Percentiles rank a stretch among this genome's conserved stretches.
Evolutionary conservation across 2,888 invertebrate species (phyloP).

Genomic region (Cryptocheilus praepositus): DNA sequence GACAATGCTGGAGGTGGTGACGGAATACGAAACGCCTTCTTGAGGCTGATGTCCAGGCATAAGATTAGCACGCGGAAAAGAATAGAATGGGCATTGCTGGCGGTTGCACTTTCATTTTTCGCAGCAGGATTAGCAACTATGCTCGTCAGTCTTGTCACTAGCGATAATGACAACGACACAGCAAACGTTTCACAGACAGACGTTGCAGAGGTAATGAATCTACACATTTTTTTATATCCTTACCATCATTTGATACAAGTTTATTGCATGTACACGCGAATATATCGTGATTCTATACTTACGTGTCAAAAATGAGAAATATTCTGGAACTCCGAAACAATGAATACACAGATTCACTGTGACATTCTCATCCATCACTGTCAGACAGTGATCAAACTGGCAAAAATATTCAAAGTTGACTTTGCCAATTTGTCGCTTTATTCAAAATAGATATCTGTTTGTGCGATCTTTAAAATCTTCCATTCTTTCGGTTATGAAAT

Average conservation of each 20-base stretch:
- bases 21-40: constrained; percentile 63
- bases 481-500: too few relatives aligned
- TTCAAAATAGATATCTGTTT: too few relatives aligned
- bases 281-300: not conserved
- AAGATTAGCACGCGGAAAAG: constrained; percentile 70
- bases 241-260: too few relatives aligned
- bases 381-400: too few relatives aligned
- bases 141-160: constrained; percentile 64
- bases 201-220: constrained; percentile 34
- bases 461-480: too few relatives aligned
- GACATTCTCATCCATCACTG: too few relatives aligned
- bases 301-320: too few relatives aligned
- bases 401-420: too few relatives aligned
- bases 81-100: constrained; percentile 70
- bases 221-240: not conserved
- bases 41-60: constrained; percentile 69
- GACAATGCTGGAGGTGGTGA: constrained; percentile 61
- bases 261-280: too few relatives aligned
- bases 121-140: constrained; percentile 68
- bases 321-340: too few relatives aligned
- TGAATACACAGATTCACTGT: too few relatives aligned
- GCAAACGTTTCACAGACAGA: constrained; percentile 1
- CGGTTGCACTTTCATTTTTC: constrained; percentile 66
- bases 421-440: too few relatives aligned
- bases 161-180: constrained; percentile 31